phyloP scores from a whole-genome alignment of 2,888 invertebrate species.

The Geophilus truncorum region DNA sequence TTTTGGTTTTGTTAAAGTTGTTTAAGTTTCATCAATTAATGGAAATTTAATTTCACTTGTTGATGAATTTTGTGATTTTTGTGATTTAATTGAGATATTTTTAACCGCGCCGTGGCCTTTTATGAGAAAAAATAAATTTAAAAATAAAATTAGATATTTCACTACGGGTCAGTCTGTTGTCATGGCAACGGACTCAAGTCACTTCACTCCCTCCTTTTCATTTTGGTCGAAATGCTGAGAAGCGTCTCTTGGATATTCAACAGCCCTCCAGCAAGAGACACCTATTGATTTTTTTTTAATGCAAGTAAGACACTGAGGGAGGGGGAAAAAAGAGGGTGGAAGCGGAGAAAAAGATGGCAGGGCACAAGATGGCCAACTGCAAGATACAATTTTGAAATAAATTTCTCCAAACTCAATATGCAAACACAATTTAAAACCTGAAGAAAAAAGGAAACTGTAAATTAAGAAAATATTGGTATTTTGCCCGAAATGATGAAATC shows the following conservation, averaged over 20 bases:
- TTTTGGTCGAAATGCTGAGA: conserved; percentile 20
- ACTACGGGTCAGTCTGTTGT: background rate
- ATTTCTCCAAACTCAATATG: background rate
- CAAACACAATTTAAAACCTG: background rate
- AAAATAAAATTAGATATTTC: background rate
- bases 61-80: too few species aligned
- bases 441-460: background rate
- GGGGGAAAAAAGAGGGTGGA: background rate
- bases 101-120: background rate
- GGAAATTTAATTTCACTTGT: too few species aligned
- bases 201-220: conserved; percentile 14
- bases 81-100: too few species aligned
- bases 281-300: conserved; percentile 20
- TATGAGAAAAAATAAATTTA: background rate
- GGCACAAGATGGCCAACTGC: background rate
- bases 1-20: too few species aligned
- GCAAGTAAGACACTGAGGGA: conserved; percentile 10
- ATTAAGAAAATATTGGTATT: background rate
- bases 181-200: background rate
- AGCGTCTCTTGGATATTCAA: conserved; percentile 20
- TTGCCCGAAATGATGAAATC: too few species aligned
- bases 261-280: conserved; percentile 12
- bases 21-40: background rate
- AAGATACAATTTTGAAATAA: background rate
- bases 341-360: background rate